Evolutionary conservation across 2,888 invertebrate species (phyloP), one percentile per base, ranked within the genome.

Genomic region (Lepas anatifera): DNA sequence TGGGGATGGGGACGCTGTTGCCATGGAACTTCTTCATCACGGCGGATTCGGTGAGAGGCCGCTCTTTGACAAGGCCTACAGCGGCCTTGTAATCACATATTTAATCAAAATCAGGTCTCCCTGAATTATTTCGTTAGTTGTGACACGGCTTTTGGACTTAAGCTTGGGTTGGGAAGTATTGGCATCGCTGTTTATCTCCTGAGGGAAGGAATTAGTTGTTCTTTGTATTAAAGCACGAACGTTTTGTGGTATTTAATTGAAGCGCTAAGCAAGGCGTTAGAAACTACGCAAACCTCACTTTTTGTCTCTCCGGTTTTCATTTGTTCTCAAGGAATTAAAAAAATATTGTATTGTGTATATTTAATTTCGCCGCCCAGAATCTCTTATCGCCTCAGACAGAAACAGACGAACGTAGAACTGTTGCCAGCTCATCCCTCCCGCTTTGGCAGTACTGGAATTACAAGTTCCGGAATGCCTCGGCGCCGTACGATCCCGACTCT

Each of bases 11-110:
- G 46, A 91, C 94, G 2, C 82, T 96, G 73, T 86, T 95, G 69
- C 95, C 96, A 64, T 96, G 95, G 95, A 95, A 93, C 81, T 96
- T 96, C 81, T 91, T 96, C 78, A 89, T 95, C 70, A 96, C 95
- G 70, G 95, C 95, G 41, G 91, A 95, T 81, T 90, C 92, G 82
- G 95, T 95, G 82, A 85, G 87, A 83, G 11, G 6, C 39, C n/a
- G n/a, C n/a, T n/a, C n/a, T n/a, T n/a, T n/a, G n/a, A n/a, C n/a
- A n/a, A n/a, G n/a, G n/a, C n/a, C n/a, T n/a, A n/a, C n/a, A n/a
- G n/a, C n/a, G n/a, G n/a, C n/a, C n/a, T n/a, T n/a, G n/a, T n/a
- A n/a, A n/a, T n/a, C n/a, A n/a, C n/a, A n/a, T n/a, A n/a, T n/a
- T n/a, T n/a, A n/a, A n/a, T n/a, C n/a, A n/a, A n/a, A n/a, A n/a